Base-by-base conservation (phyloP, 2,888 invertebrate species). In the Rhopalosiphum nymphaeae region DNA sequence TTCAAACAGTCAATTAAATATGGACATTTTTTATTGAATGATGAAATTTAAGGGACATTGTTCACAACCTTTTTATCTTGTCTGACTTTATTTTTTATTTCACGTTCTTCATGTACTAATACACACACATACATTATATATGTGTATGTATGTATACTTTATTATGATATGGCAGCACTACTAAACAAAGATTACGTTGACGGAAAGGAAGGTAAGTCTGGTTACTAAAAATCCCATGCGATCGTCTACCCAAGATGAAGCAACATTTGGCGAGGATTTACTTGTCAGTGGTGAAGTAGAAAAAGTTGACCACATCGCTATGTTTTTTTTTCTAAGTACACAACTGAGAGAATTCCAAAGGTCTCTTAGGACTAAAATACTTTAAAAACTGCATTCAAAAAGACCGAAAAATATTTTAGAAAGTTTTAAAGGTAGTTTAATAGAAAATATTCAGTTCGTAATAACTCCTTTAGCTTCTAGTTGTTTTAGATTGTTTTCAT, bases 231-330 rank as follows among this genome's bases (percentile, higher is more conserved):
- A 61, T 61, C 61, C 86, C 87, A 87, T 16, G 61, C 56, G 61
- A 61, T 92, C 36, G 36, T 46, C 92, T 42, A 49, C 26, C 61
- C 61, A 44, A 36, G 26, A 87, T 36, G 86, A 36, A 67, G 67
- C 42, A 29, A 87, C 61, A 88, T 92, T 92, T 88, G 86, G 92
- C 36, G 42, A 92, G 87, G 92, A 92, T 92, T 92, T 92, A 92
- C 92, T 67, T 92, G 92, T 92, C 87, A 92, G 92, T 67, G 46
- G 67, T 29, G 67, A 92, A 92, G 92, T 92, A 87, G 49, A 92
- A 87, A 53, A 67, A 87, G 92, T 92, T 87, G 92, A 67, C 87
- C 87, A 42, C 42, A 49, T 67, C 4, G 44, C 57, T 86, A 42
- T 29, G 46, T 57, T 56, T 46, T 57, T 86, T 84, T 44, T 53